Percentiles rank a stretch among this genome's conserved stretches.
phyloP scores from a whole-genome alignment of 2,888 invertebrate species.

The Microctonus aethiopoides region DNA sequence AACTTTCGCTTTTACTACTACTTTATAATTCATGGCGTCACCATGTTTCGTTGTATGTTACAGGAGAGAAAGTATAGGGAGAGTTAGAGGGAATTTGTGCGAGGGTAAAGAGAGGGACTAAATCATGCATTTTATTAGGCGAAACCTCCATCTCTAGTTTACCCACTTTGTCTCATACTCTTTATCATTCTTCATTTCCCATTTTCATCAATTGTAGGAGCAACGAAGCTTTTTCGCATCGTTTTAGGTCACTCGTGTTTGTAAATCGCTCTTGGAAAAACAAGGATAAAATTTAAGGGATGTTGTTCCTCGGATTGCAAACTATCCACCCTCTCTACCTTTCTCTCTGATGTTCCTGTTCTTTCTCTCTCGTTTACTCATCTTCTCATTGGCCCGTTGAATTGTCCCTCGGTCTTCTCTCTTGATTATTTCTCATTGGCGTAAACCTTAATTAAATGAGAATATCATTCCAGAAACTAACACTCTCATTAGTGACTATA shows the following conservation, averaged over 20 bases:
- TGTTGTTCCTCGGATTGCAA: background rate
- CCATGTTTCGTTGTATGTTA: slow-evolving; percentile 51
- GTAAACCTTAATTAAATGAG: slow-evolving; percentile 53
- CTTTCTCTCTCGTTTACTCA: background rate
- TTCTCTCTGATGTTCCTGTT: background rate
- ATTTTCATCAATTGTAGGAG: slow-evolving; percentile 43
- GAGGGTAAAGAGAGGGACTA: slow-evolving; percentile 49
- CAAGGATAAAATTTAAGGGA: background rate
- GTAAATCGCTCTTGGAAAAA: slow-evolving; percentile 5
- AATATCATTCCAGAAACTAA: background rate
- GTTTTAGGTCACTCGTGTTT: slow-evolving; percentile 19
- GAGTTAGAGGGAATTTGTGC: slow-evolving; percentile 44
- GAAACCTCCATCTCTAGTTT: slow-evolving; percentile 35
- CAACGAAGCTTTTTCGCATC: slow-evolving; percentile 48
- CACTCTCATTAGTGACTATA: background rate
- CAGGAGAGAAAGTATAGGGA: slow-evolving; percentile 55
- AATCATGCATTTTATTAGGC: slow-evolving; percentile 64
- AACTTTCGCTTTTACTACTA: slow-evolving; percentile 67
- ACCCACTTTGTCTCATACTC: slow-evolving; percentile 44
- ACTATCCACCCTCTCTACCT: background rate
- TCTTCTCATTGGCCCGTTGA: background rate
- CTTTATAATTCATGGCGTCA: slow-evolving; percentile 67
- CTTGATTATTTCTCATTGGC: slow-evolving; percentile 59
- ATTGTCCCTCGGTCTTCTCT: slow-evolving; percentile 39
- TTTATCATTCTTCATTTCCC: slow-evolving; percentile 28